A percentile compares a stretch with the other conserved stretches of the same genome.
Evolutionary conservation across 2,888 invertebrate species (phyloP).

Genomic region (Arenicola marina): DNA sequence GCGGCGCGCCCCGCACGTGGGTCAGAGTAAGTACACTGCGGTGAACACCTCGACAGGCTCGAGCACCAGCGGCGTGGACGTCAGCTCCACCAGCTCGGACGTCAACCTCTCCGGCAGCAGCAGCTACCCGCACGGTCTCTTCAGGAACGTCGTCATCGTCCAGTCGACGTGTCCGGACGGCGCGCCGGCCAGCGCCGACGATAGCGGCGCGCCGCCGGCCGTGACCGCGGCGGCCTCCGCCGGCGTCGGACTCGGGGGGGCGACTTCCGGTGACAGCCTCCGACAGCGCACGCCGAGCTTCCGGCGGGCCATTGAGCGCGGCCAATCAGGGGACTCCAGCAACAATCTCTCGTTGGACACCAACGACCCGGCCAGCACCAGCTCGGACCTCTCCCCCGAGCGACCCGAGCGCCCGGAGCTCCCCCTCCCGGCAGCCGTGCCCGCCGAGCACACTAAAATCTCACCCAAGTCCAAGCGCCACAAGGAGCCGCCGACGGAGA

Average conservation of each 20-base stretch:
- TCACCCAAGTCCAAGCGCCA: no score
- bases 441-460: no score
- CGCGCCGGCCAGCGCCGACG: slow-evolving; percentile 15
- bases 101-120: no score
- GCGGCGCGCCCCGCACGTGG: background rate
- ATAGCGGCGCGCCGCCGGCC: slow-evolving; percentile 8
- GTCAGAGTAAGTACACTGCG: slow-evolving; percentile 15
- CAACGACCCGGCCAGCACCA: background rate
- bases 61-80: slow-evolving; percentile 39
- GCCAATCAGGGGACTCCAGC: slow-evolving; percentile 17
- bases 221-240: slow-evolving; percentile 1
- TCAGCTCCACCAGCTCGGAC: slow-evolving; percentile 34
- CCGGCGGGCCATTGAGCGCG: slow-evolving; percentile 32
- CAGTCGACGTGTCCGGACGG: slow-evolving; percentile 21
- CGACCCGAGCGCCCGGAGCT: no score
- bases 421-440: no score
- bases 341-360: background rate
- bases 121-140: background rate
- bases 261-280: no score
- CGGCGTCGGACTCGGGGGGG: no score
- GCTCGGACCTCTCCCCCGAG: slow-evolving; percentile 1
- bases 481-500: no score
- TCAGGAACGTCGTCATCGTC: slow-evolving; percentile 19
- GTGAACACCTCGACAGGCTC: slow-evolving; percentile 42
- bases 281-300: slow-evolving; percentile 29